Conservation (phyloP, 2,888 invertebrate genomes). For the Drosophila quinaria region DNA sequence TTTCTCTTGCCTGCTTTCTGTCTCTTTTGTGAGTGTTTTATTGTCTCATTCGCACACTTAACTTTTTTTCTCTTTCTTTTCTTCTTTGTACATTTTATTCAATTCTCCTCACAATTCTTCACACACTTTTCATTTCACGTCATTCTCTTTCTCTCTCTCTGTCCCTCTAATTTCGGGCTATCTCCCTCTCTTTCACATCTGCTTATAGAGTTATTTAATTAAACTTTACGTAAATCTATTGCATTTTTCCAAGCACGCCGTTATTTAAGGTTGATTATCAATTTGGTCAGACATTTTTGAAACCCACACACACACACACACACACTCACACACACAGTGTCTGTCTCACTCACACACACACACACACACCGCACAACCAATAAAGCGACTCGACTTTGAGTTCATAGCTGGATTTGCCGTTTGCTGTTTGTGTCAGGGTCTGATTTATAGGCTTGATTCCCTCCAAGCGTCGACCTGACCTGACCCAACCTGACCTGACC, state of each 20-base stretch:
- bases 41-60: not conserved
- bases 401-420: conserved; percentile 41
- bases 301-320: conserved; percentile 17
- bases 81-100: not conserved
- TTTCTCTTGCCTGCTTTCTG: not conserved
- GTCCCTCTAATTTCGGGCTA: not conserved
- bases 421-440: conserved; percentile 41
- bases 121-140: not conserved
- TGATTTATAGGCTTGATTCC: conserved; percentile 69
- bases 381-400: conserved; percentile 46
- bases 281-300: conserved; percentile 44
- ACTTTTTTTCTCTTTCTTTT: not conserved
- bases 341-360: conserved; percentile 12
- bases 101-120: not conserved
- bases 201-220: conserved; percentile 45
- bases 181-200: too few species aligned
- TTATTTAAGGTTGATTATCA: conserved; percentile 58
- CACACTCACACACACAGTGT: conserved; percentile 5
- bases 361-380: conserved; percentile 28
- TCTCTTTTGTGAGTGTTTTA: not conserved
- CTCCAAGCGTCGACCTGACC: conserved; percentile 31
- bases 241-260: conserved; percentile 24
- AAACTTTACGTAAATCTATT: conserved; percentile 42
- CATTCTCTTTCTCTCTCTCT: not conserved
- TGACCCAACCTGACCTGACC: conserved; percentile 17